A percentile compares a stretch with the other conserved stretches of the same genome.
These are phyloP conservation scores for Scotopteryx bipunctaria DNA, from an alignment of 2,888 invertebrate genomes.

Conservation along the genomic window DNA sequence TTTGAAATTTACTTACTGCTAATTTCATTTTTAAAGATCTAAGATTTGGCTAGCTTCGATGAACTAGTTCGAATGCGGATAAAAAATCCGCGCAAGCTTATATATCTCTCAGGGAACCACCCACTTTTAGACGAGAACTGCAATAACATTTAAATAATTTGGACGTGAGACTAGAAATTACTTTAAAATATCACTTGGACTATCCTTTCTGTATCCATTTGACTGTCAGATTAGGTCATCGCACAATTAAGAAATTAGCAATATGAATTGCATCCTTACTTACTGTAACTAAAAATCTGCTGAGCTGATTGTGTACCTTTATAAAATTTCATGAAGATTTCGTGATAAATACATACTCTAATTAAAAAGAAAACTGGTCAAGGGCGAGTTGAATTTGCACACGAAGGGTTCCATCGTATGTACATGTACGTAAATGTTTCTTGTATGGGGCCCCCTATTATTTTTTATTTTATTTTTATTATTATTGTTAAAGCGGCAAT, in stretches of 20 bases:
- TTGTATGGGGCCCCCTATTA: too few relatives aligned
- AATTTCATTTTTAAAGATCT: constrained; percentile 61
- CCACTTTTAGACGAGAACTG: constrained; percentile 65
- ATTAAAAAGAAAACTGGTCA: too few relatives aligned
- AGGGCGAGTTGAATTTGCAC: too few relatives aligned
- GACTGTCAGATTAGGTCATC: constrained; percentile 40
- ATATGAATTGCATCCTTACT: too few relatives aligned
- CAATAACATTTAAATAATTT: constrained; percentile 75
- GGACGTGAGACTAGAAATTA: constrained; percentile 55
- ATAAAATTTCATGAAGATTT: too few relatives aligned
- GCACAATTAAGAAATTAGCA: background rate
- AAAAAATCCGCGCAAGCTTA: constrained; percentile 73
- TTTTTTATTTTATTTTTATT: too few relatives aligned
- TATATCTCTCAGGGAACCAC: constrained; percentile 71
- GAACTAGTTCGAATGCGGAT: constrained; percentile 75
- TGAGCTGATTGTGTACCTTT: too few relatives aligned
- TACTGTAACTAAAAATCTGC: too few relatives aligned
- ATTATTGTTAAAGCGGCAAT: too few relatives aligned
- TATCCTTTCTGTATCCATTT: constrained; percentile 36
- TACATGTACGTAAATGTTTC: too few relatives aligned
- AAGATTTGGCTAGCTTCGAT: constrained; percentile 62
- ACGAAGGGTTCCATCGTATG: too few relatives aligned
- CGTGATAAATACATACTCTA: too few relatives aligned
- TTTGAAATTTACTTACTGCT: constrained; percentile 58
- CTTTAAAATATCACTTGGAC: constrained; percentile 52